Conservation (phyloP, 2,113 vertebrate species). For the Ceyx melanurus region DNA sequence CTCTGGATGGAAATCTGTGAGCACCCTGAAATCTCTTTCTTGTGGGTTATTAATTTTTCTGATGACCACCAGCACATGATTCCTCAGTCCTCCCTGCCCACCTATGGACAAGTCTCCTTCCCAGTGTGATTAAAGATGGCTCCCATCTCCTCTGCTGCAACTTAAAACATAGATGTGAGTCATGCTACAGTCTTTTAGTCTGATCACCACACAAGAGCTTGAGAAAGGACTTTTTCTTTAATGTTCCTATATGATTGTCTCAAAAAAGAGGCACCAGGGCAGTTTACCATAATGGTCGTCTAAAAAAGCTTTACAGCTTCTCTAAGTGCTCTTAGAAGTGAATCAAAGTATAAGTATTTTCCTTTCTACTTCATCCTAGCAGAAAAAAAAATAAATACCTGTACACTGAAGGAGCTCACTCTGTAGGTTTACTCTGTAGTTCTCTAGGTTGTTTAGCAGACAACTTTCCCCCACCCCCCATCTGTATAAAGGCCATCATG, state of each 20-base stretch:
- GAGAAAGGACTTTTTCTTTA: background rate
- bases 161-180: background rate
- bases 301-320: background rate
- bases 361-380: background rate
- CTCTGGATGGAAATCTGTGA: background rate
- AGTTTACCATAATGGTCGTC: background rate
- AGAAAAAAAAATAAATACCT: background rate
- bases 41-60: background rate
- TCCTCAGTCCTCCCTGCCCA: background rate
- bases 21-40: background rate
- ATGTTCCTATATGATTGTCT: background rate
- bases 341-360: background rate
- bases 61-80: background rate
- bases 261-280: accelerated
- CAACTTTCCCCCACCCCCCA: background rate
- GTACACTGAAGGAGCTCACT: background rate
- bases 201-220: background rate
- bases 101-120: background rate
- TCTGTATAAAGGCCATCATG: background rate
- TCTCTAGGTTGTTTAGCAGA: background rate
- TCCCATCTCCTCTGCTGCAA: background rate
- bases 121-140: too few relatives aligned
- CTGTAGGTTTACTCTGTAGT: background rate
- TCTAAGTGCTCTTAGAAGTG: background rate
- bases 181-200: background rate